Evolutionary conservation across 2,113 vertebrate species (phyloP).

Genomic region (Cisticola juncidis): DNA sequence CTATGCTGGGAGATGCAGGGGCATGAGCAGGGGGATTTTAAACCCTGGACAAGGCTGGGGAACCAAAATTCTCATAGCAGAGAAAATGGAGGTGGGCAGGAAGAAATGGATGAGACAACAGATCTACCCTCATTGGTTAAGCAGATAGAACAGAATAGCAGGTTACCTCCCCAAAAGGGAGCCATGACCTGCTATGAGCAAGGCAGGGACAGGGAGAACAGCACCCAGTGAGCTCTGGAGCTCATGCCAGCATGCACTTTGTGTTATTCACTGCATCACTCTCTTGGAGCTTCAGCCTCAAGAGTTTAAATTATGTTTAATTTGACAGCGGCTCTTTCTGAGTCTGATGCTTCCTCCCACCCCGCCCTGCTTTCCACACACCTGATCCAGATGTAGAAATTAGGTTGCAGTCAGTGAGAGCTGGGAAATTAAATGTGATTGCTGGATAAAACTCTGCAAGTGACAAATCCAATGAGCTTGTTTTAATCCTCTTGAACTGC

Average conservation of each 20-base stretch:
- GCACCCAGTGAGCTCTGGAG: fast-evolving
- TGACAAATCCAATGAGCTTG: neutral
- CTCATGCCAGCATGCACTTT: neutral
- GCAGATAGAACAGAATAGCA: neutral
- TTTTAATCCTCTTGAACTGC: constrained; percentile 13
- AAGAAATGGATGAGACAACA: neutral
- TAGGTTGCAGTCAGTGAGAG: neutral
- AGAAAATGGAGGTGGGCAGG: neutral
- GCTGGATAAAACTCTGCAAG: constrained; percentile 16
- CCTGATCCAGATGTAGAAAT: neutral
- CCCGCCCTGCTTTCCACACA: neutral
- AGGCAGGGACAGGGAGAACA: neutral
- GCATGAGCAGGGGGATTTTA: neutral
- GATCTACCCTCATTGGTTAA: neutral
- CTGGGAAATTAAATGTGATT: constrained; percentile 27
- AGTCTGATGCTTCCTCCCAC: neutral
- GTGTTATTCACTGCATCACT: neutral
- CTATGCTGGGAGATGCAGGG: fast-evolving
- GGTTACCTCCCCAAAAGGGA: neutral
- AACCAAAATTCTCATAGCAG: neutral
- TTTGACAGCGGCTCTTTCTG: neutral
- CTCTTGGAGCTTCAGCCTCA: neutral
- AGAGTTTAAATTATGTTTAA: neutral
- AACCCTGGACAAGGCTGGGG: neutral
- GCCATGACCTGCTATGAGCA: neutral